Conservation (phyloP, 2,113 vertebrate genomes). For the Catagonus wagneri region DNA sequence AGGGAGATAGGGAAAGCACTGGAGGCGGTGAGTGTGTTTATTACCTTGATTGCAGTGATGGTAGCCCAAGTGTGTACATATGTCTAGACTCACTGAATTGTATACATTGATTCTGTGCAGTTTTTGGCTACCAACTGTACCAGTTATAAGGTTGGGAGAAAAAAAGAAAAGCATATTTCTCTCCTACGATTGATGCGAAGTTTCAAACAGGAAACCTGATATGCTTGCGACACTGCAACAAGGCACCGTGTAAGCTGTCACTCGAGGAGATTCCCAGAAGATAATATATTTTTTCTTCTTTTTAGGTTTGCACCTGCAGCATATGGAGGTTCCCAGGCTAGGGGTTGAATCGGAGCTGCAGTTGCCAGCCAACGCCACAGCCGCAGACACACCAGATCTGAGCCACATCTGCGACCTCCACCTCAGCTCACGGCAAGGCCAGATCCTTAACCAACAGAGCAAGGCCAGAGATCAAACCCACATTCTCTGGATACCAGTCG, state of each 20-base stretch:
- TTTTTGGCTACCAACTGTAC: background rate
- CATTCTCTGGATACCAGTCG: too few relatives aligned
- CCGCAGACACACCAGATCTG: too few relatives aligned
- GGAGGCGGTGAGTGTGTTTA: background rate
- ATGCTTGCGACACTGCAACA: rapidly evolving
- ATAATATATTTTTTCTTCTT: background rate
- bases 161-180: background rate
- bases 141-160: background rate
- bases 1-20: background rate
- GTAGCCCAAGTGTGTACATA: background rate
- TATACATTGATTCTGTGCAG: background rate
- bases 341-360: too few relatives aligned
- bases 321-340: too few relatives aligned
- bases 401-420: too few relatives aligned
- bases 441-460: too few relatives aligned
- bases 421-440: too few relatives aligned
- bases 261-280: background rate
- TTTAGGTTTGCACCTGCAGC: too few relatives aligned
- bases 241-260: background rate
- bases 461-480: too few relatives aligned
- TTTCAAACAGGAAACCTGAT: background rate
- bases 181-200: background rate
- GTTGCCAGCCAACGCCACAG: too few relatives aligned
- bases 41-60: background rate
- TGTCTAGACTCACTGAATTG: background rate